Evolutionary conservation across 2,797 vertebrate species (phyloP).

Genomic region (Cuniculus paca): DNA sequence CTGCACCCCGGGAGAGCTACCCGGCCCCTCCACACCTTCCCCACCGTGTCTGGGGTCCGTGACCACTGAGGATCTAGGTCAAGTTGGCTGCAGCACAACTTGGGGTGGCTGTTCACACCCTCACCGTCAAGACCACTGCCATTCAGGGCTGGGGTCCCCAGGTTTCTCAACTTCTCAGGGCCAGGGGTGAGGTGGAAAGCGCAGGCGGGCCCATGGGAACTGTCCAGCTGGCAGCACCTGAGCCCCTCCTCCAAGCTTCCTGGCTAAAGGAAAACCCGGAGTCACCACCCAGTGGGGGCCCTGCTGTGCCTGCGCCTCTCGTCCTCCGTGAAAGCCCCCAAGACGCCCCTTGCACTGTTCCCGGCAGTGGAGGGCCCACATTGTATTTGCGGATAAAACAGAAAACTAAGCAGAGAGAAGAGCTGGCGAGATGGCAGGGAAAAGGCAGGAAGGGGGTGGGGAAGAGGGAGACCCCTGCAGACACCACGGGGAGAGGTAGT

Average conservation of each 20-base stretch:
- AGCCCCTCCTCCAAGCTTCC: not conserved
- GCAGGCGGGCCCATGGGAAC: not conserved
- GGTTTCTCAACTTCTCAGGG: slow-evolving; percentile 39
- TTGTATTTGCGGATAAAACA: slow-evolving; percentile 31
- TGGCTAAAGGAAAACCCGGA: not conserved
- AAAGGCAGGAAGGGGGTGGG: rapidly evolving
- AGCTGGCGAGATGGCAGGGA: not conserved
- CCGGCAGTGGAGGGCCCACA: not conserved
- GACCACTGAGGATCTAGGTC: not conserved
- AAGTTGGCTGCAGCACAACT: slow-evolving; percentile 11
- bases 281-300: not conserved
- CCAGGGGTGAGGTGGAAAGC: not conserved
- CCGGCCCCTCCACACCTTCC: not conserved
- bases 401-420: slow-evolving; percentile 9
- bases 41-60: not conserved
- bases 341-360: not conserved
- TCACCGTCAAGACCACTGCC: not conserved
- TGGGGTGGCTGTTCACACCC: slow-evolving; percentile 5
- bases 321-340: not conserved
- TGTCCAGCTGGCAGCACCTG: not conserved
- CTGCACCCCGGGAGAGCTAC: not conserved
- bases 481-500: not conserved
- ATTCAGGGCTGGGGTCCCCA: not conserved
- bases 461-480: not conserved
- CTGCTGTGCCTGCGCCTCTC: not conserved